Conservation (phyloP, 2,113 vertebrate genomes). For the Pandion haliaetus region DNA sequence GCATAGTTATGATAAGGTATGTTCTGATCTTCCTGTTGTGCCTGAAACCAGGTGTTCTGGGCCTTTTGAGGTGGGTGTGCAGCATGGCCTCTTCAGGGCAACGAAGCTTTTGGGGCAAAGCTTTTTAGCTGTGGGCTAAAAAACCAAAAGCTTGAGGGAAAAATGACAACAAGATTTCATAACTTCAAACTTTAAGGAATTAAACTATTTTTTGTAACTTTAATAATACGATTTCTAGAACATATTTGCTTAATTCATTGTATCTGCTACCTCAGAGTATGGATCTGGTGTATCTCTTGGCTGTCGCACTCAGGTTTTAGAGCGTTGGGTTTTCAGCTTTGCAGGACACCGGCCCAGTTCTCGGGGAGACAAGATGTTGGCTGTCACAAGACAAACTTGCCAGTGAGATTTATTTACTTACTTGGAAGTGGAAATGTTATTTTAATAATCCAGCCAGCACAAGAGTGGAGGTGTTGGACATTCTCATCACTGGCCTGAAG, state of each 20-base stretch:
- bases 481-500: neutral
- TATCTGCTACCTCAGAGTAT: conserved; percentile 23
- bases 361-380: neutral
- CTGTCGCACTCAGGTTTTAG: neutral
- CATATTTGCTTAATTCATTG: neutral
- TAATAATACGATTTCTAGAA: neutral
- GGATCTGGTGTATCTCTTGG: conserved; percentile 31
- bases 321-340: neutral
- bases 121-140: neutral
- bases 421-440: conserved; percentile 46
- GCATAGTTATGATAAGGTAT: conserved; percentile 4
- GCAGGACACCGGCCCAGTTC: conserved; percentile 35
- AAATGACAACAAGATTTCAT: neutral
- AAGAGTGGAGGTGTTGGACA: neutral
- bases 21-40: neutral
- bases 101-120: neutral
- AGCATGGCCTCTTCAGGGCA: neutral
- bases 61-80: neutral
- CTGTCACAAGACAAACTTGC: conserved; percentile 37
- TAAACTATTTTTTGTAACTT: neutral
- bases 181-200: neutral
- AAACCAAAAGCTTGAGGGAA: neutral
- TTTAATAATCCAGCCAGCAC: conserved; percentile 22
- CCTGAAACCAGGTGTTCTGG: conserved; percentile 39
- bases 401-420: conserved; percentile 41